Conservation (phyloP, 2,113 vertebrate genomes). For the Aplodontia rufa region DNA sequence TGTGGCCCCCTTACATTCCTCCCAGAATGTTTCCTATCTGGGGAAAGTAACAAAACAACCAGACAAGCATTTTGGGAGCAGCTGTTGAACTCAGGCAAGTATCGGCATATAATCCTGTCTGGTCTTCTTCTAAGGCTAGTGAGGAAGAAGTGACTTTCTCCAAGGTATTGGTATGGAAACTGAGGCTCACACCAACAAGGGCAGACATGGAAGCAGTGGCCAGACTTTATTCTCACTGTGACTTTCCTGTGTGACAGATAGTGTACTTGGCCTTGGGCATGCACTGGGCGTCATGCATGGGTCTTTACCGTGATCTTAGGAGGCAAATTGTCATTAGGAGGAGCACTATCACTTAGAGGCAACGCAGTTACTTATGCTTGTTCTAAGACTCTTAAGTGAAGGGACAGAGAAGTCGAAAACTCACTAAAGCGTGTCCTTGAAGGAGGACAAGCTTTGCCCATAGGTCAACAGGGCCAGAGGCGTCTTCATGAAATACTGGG, state of each 20-base stretch:
- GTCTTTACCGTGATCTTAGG: neutral
- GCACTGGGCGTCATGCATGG: accelerated
- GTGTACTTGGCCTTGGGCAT: too few relatives aligned
- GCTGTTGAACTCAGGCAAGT: accelerated
- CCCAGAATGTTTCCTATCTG: neutral
- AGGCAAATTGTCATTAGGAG: neutral
- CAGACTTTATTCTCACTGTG: neutral
- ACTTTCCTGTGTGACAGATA: neutral
- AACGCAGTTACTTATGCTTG: neutral
- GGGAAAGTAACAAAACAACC: neutral
- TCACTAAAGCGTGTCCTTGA: neutral
- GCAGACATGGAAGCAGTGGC: neutral
- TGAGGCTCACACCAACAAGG: neutral
- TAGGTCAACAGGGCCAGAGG: too few relatives aligned
- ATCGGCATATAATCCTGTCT: neutral
- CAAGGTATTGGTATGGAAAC: neutral
- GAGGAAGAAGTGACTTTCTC: neutral
- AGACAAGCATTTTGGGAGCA: neutral
- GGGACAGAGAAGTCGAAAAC: neutral
- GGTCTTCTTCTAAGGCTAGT: neutral
- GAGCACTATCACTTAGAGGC: neutral
- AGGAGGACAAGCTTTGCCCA: neutral
- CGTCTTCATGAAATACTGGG: neutral
- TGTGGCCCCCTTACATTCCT: neutral
- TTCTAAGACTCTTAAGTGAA: neutral